Conservation (phyloP, 30 jellyfish, hydroid and myxozoan genomes). For the Pseudorhiza aurosa region DNA sequence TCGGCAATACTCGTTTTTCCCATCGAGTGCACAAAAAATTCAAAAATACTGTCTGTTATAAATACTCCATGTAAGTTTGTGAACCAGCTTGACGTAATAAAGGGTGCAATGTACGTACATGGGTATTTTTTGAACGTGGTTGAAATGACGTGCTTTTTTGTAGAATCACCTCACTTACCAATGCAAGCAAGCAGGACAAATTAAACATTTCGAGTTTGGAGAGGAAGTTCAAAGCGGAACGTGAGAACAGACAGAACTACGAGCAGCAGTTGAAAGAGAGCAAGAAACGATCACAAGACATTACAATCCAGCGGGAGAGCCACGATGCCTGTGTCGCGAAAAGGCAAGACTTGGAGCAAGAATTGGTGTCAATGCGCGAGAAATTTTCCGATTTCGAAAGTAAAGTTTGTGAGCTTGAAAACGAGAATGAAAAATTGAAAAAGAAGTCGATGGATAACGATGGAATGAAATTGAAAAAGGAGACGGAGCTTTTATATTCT, state of each 20-base stretch:
- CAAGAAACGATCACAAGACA: conserved; percentile 74
- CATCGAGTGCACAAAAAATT: no score
- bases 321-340: conserved; percentile 91
- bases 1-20: no score
- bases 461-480: conserved; percentile 88
- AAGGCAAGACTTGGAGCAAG: conserved; percentile 95
- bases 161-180: conserved; percentile 70
- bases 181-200: conserved; percentile 85
- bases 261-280: conserved; percentile 89
- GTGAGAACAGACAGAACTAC: conserved; percentile 68
- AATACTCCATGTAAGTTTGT: no score
- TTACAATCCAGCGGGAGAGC: conserved; percentile 70
- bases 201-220: conserved; percentile 75
- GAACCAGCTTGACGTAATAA: no score
- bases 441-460: conserved; percentile 79
- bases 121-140: no score
- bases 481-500: conserved; percentile 82
- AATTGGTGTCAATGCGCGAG: conserved; percentile 68
- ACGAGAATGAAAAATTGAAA: conserved; percentile 76
- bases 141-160: no score
- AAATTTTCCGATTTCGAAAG: conserved; percentile 59
- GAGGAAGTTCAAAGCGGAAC: conserved; percentile 82
- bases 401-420: conserved; percentile 66
- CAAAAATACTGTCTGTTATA: no score
- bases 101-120: no score